A percentile compares a stretch with the other conserved stretches of the same genome.
These are phyloP conservation scores for Centroberyx gerrardi DNA, from an alignment of 2,797 vertebrate genomes.

Conservation along the genomic window DNA sequence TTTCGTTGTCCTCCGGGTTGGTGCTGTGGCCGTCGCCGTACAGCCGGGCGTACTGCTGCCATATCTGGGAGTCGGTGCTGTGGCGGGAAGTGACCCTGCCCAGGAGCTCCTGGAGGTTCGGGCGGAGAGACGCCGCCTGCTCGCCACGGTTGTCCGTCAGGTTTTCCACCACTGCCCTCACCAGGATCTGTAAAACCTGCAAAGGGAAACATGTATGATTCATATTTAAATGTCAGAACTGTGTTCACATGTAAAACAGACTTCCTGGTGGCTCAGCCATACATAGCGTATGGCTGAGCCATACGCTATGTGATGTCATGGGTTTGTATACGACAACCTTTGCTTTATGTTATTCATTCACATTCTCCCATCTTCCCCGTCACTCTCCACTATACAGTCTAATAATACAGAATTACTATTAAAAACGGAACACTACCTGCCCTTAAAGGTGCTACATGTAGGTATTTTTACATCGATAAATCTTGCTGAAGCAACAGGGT, in stretches of 20 bases:
- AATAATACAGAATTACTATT: no score
- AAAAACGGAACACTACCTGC: no score
- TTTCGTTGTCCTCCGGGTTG: constrained; percentile 89
- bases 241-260: not conserved
- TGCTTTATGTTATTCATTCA: not conserved
- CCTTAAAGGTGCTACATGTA: no score
- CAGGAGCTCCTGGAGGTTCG: constrained; percentile 91
- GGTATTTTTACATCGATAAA: no score
- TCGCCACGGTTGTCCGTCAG: constrained; percentile 85
- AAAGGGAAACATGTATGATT: rapidly evolving
- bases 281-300: no score
- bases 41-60: constrained; percentile 91
- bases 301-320: no score
- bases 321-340: no score
- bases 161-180: constrained; percentile 87
- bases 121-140: constrained; percentile 74
- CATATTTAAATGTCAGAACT: not conserved
- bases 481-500: no score
- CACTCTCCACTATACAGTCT: not conserved
- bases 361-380: not conserved
- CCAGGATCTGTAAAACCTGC: constrained; percentile 93
- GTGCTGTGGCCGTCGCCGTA: constrained; percentile 88
- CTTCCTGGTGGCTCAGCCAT: no score
- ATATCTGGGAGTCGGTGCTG: constrained; percentile 89
- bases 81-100: constrained; percentile 91